Evolutionary conservation across 2,113 vertebrate species (phyloP).

Genomic region (Pseudopodoces humilis): DNA sequence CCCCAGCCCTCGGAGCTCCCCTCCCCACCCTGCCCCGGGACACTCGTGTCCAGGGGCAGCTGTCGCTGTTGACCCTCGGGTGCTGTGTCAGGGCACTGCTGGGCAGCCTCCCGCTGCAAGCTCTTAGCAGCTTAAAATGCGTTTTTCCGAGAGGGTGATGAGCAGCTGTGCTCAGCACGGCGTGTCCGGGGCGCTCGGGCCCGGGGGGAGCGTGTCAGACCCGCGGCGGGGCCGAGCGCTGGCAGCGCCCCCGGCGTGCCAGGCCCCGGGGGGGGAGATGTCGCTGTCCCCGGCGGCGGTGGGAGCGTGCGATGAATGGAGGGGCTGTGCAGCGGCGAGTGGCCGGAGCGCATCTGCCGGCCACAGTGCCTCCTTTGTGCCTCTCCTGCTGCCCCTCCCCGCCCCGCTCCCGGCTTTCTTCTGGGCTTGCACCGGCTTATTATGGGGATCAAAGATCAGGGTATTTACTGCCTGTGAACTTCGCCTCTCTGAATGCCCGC

Average conservation of each 20-base stretch:
- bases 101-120: background rate
- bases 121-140: background rate
- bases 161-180: background rate
- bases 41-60: rapidly evolving
- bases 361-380: slow-evolving; percentile 22
- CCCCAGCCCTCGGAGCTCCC: background rate
- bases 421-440: background rate
- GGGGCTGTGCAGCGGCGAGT: background rate
- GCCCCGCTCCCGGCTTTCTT: background rate
- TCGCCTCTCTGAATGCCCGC: background rate
- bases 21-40: rapidly evolving
- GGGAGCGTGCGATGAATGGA: background rate
- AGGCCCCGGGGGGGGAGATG: background rate
- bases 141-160: background rate
- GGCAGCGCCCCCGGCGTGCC: background rate
- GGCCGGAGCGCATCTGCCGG: background rate
- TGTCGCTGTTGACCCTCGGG: rapidly evolving
- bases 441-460: background rate
- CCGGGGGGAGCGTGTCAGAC: rapidly evolving
- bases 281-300: background rate
- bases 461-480: background rate
- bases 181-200: rapidly evolving
- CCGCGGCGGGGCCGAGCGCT: rapidly evolving
- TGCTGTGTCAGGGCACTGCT: background rate
- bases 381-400: background rate